A percentile compares a stretch with the other conserved stretches of the same genome.
These are phyloP conservation scores for Eunapius fragilis DNA, from an alignment of 37 sponge, comb jelly and placozoan genomes.

Conservation along the genomic window DNA sequence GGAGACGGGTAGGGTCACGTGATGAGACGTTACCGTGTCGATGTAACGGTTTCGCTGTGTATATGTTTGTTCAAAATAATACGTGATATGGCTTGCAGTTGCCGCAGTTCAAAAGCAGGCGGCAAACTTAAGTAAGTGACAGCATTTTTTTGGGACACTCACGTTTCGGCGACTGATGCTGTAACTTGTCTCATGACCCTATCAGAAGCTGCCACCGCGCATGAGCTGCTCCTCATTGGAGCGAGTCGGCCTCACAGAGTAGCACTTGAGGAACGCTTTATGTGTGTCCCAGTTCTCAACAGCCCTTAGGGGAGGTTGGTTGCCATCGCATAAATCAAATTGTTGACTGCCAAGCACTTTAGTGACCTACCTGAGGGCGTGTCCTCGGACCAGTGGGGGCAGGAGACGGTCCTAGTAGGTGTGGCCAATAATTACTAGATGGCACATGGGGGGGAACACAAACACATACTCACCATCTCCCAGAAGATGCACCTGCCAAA, in stretches of 20 bases:
- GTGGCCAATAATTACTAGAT: not conserved
- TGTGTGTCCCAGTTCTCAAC: slow-evolving; percentile 60
- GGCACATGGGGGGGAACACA: not conserved
- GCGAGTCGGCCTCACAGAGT: slow-evolving; percentile 37
- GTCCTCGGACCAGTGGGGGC: slow-evolving; percentile 42
- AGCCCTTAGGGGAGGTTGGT: slow-evolving; percentile 22
- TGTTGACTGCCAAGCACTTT: not conserved
- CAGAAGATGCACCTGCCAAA: slow-evolving; percentile 52
- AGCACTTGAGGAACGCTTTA: slow-evolving; percentile 42
- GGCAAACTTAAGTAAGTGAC: not conserved
- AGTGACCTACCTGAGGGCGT: slow-evolving; percentile 11
- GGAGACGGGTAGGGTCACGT: no score
- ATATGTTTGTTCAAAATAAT: not conserved
- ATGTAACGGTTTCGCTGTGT: no score
- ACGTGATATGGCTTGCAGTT: not conserved
- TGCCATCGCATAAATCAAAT: not conserved
- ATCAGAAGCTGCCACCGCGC: slow-evolving; percentile 33
- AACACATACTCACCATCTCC: slow-evolving; percentile 59
- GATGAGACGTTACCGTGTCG: no score
- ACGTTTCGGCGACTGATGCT: slow-evolving; percentile 14
- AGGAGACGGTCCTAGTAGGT: not conserved
- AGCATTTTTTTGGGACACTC: not conserved
- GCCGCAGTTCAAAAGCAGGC: not conserved
- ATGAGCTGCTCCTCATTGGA: slow-evolving; percentile 24
- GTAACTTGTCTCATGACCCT: slow-evolving; percentile 46